Base-by-base conservation (phyloP, 2,888 invertebrate genomes). In the Drosophila picticornis region DNA sequence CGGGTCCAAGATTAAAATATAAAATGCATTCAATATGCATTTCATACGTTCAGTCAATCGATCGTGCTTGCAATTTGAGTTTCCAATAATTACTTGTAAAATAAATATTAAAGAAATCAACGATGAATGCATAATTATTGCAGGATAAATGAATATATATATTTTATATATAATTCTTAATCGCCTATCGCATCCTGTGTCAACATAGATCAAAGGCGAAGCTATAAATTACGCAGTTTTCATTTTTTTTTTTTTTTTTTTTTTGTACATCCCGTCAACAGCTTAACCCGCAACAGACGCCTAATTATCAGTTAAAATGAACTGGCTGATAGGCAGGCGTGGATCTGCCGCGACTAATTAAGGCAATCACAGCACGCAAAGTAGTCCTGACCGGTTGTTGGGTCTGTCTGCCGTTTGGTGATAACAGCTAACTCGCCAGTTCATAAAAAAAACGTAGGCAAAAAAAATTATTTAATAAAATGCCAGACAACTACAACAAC, bases 401-500 rank as follows among this genome's bases (percentile, higher is more conserved):
- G 61, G 57, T n/a, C 59, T 46, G 68, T 38, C 70, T 60, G 67
- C 50, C 40, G 34, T 38, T 36, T 62, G 58, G 56, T 72, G 85
- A 90, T 77, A 83, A 84, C 72, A 65, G 64, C 40, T 65, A 68
- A 48, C 70, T 75, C 68, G 68, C 56, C 90, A 80, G 90, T 78
- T 81, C 80, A 84, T 84, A 90, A 87, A 90, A 72, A 72, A 73
- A 67, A 66, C 46, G 67, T 55, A 62, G 66, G 71, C 69, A 75
- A 75, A 75, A 82, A 22, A 32, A 52, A 75, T 82, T 85, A 88
- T 90, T 86, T 84, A 90, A 86, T 86, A 90, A 85, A 85, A 90
- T 61, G 73, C 48, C 67, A 83, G 82, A 73, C 74, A 71, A 62
- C 50, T 36, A 52, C 50, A 57, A 48, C 48, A 70, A 51, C 51